Evolutionary conservation across 2,888 invertebrate genomes (phyloP).

Genomic region (Tholera decimalis): DNA sequence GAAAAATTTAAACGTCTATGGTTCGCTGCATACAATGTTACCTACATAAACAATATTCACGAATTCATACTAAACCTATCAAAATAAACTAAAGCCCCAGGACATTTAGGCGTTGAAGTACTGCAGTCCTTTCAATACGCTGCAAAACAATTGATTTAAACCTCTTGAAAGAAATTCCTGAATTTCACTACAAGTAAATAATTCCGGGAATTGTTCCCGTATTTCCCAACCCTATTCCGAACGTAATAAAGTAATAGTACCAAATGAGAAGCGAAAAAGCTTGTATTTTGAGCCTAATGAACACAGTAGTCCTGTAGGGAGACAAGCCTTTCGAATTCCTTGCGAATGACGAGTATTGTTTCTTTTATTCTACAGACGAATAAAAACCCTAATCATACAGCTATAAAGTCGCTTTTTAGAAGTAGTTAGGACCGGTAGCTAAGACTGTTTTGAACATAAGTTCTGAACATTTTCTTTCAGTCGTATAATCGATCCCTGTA

Average conservation of each 20-base stretch:
- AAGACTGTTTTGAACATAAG: neutral
- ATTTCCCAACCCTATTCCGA: constrained; percentile 28
- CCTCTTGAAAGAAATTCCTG: neutral
- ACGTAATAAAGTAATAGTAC: constrained; percentile 48
- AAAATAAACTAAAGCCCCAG: no score
- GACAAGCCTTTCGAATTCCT: constrained; percentile 60
- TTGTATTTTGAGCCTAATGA: constrained; percentile 58
- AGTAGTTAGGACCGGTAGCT: neutral
- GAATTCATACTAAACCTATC: no score
- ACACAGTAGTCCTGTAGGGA: constrained; percentile 47
- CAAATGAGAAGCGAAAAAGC: constrained; percentile 57
- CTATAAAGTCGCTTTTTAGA: neutral
- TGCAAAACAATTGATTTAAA: neutral
- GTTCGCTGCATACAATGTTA: no score
- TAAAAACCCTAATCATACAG: neutral
- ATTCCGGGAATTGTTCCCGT: constrained; percentile 1
- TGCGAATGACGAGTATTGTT: constrained; percentile 30
- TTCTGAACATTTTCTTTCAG: constrained; percentile 32
- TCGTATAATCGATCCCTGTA: constrained; percentile 42
- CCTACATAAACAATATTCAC: no score
- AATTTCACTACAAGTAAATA: constrained; percentile 5
- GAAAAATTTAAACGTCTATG: no score
- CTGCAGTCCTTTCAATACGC: no score
- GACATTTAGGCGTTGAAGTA: no score
- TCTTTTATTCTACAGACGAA: constrained; percentile 19